These are phyloP conservation scores for Pteronura brasiliensis DNA, from an alignment of 2,113 vertebrate species.

Conservation along the genomic window DNA sequence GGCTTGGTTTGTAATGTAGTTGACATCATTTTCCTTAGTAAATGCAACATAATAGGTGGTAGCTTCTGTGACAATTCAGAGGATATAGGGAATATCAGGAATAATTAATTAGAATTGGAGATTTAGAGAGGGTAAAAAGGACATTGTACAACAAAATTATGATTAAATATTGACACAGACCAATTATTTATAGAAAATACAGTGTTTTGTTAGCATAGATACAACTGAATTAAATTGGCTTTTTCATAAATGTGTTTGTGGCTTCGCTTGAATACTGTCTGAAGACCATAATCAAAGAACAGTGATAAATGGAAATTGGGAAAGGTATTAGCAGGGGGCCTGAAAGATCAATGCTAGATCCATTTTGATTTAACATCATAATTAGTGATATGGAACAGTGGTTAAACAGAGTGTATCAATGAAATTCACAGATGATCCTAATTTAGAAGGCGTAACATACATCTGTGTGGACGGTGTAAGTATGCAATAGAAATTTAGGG, in stretches of 20 bases:
- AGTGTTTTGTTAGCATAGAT: neutral
- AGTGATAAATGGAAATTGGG: slow-evolving; percentile 27
- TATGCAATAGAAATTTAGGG: neutral
- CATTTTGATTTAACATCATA: slow-evolving; percentile 32
- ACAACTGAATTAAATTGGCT: slow-evolving; percentile 18
- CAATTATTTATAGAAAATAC: neutral
- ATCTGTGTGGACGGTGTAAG: neutral
- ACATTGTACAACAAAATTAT: neutral
- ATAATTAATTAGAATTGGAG: neutral
- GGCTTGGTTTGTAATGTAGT: neutral
- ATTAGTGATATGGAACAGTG: slow-evolving; percentile 48
- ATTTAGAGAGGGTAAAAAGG: neutral
- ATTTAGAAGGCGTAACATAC: neutral
- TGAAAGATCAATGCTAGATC: slow-evolving; percentile 35
- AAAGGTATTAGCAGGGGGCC: slow-evolving; percentile 19
- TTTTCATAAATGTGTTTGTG: neutral
- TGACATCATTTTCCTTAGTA: neutral
- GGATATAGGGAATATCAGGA: neutral
- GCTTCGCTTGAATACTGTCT: neutral
- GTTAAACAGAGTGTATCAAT: slow-evolving; percentile 4
- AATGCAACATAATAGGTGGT: neutral
- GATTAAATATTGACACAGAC: neutral
- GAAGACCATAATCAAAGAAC: slow-evolving; percentile 28
- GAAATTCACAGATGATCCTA: slow-evolving; percentile 44
- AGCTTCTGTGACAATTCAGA: neutral